Base-by-base conservation (phyloP, 2,113 vertebrate species). In the Heteronetta atricapilla region DNA sequence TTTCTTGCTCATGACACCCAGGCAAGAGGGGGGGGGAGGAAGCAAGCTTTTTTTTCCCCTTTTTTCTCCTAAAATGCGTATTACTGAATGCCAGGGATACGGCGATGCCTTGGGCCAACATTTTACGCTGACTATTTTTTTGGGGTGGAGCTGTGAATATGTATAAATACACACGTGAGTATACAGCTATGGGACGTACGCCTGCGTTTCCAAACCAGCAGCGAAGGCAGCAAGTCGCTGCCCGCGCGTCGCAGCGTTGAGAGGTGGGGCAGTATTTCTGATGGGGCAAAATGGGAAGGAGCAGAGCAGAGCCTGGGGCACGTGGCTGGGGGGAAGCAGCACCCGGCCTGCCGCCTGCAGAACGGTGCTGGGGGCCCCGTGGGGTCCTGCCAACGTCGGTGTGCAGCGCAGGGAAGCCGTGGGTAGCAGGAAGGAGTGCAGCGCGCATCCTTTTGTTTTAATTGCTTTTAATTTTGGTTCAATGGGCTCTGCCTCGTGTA, bases 1-100 rank as follows among this genome's bases (percentile, higher is more conserved):
- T 99, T 98, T 98, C 98, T 98, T 97, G 98, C 98, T 98, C 96
- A 96, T 99, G 99, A 99, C 99, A 99, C 98, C 97, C 98, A 98
- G 98, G 98, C 98, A 96, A 97, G 96, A 97, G 93, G 93, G 94
- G 93, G 97, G 82, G 23, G 25, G n/a, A n/a, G 11, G 44, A 97
- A 97, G 98, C 96, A 98, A 98, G 98, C 98, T 97, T 62, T 93
- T 42, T 8, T 38, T 38, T 38, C 36, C 36, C 9, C 10, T 22
- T 12, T 4, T 59, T 28, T 46, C 11, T 58, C 63, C 95, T 98
- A 98, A 98, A 99, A 99, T 98, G 98, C 97, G 97, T 96, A 98
- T 87, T 97, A 98, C 93, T 88, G 95, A 98, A 97, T 60, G 72
- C 80, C 22, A 97, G 97, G 92, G 97, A 96, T 96, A 96, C 96